phyloP scores from a whole-genome alignment of 2,797 vertebrate genomes.

The Acrossocheilus fasciatus region DNA sequence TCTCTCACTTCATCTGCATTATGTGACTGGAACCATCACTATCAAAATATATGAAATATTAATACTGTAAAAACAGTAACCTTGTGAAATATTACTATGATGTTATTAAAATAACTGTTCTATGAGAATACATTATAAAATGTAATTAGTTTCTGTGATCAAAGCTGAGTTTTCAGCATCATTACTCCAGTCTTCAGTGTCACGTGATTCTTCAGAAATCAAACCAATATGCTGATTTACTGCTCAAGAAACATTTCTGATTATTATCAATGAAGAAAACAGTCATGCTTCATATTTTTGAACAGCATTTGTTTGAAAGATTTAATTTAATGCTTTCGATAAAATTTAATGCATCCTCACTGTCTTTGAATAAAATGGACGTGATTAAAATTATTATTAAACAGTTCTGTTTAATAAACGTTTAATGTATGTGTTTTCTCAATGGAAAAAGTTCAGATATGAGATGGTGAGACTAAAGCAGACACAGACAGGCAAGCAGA shows the following conservation, averaged over 20 bases:
- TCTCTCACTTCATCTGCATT: background rate
- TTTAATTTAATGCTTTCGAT: no score
- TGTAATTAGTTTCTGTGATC: background rate
- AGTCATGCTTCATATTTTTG: background rate
- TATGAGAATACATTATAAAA: background rate
- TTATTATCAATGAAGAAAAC: background rate
- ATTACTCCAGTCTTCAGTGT: background rate
- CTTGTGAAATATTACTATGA: background rate
- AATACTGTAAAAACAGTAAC: background rate
- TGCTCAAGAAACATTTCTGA: background rate
- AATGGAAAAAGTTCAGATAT: background rate
- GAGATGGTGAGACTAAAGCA: constrained; percentile 13
- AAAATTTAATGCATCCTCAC: background rate
- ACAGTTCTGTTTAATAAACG: background rate
- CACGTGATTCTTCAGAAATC: background rate
- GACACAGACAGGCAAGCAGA: constrained; percentile 40
- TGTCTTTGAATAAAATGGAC: background rate
- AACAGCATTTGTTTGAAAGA: background rate
- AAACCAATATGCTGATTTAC: background rate
- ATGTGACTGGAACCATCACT: background rate
- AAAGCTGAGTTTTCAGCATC: background rate
- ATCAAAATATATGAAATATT: background rate
- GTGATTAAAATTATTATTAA: background rate
- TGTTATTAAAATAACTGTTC: background rate
- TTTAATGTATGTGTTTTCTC: no score